Conservation (phyloP, 1,140 invertebrate species). For the Yoshiicerus persimilis region DNA sequence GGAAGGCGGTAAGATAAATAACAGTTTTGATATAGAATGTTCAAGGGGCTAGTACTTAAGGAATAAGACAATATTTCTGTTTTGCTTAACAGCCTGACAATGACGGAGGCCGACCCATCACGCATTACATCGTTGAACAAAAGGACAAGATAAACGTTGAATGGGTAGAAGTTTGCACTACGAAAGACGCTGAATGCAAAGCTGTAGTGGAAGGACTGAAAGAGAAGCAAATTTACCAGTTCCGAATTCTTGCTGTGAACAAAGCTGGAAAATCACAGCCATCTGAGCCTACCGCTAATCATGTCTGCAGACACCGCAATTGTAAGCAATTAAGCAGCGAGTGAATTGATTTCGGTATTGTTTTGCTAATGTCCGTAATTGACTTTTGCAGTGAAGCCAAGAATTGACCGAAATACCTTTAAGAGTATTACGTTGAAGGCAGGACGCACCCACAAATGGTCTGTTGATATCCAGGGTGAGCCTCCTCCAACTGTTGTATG, state of each 20-base stretch:
- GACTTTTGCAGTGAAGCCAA: conserved; percentile 77
- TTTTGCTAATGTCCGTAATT: no score
- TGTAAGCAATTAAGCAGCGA: conserved; percentile 64
- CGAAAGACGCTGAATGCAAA: conserved; percentile 73
- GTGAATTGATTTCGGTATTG: neutral
- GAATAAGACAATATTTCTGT: conserved; percentile 26
- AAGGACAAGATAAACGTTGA: conserved; percentile 90
- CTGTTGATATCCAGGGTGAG: conserved; percentile 86
- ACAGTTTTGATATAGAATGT: neutral
- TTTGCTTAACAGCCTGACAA: conserved; percentile 63
- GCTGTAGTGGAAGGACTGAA: conserved; percentile 83
- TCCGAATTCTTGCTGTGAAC: conserved; percentile 87
- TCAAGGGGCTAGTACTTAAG: neutral
- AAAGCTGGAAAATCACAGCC: conserved; percentile 84
- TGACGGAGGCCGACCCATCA: conserved; percentile 91
- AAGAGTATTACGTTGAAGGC: conserved; percentile 83
- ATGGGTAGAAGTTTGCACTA: conserved; percentile 84
- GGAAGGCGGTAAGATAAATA: conserved; percentile 69
- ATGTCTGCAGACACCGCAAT: conserved; percentile 89
- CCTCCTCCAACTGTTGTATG: conserved; percentile 82
- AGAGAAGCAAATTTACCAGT: conserved; percentile 91
- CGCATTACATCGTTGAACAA: conserved; percentile 74
- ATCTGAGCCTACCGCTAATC: conserved; percentile 88
- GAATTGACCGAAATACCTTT: conserved; percentile 87
- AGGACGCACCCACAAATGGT: conserved; percentile 87